Evolutionary conservation across 2,888 invertebrate species (phyloP), one percentile per base, ranked within the genome.

Genomic region (Boloria selene): DNA sequence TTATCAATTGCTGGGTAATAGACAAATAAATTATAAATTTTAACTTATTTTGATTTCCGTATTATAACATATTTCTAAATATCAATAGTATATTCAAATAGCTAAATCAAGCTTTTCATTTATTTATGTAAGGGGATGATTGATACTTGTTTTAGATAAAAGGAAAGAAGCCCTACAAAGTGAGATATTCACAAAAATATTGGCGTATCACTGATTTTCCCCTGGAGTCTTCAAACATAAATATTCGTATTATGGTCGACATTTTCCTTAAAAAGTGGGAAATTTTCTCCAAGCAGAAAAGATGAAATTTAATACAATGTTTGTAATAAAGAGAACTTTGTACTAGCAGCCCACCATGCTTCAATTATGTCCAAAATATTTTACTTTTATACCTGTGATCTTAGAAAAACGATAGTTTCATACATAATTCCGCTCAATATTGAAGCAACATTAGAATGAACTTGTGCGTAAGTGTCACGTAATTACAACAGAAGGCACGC

Each of bases 231-330:
- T 56, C 26, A 22, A 45, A 45, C 22, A n/a, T 56, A 45, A 56
- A 56, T 45, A 56, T 45, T 26, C 56, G 45, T 45, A 26, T 26
- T 56, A 56, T 45, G 42, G 42, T 45, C 22, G 45, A 22, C 4
- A 26, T 58, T 58, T 58, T 58, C 45, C 56, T 26, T 47, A n/a
- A 26, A 45, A 47, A 58, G 47, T 47, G 22, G 44, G 45, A 22
- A 47, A 47, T 18, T 47, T 58, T 22, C 16, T 58, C n/a, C 47
- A 13, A 22, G 13, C 13, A 16, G n/a, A 44, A 45, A 26, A 58
- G 26, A 58, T 58, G 14, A 58, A 58, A 58, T 58, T 47, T 58
- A 44, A 45, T 26, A 47, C 45, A 58, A 45, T 45, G 47, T 58
- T 47, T 47, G 13, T 22, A 26, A 58, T 58, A 58, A 58, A 58